Conservation (phyloP, 2,113 vertebrate genomes). For the Hemicordylus capensis region DNA sequence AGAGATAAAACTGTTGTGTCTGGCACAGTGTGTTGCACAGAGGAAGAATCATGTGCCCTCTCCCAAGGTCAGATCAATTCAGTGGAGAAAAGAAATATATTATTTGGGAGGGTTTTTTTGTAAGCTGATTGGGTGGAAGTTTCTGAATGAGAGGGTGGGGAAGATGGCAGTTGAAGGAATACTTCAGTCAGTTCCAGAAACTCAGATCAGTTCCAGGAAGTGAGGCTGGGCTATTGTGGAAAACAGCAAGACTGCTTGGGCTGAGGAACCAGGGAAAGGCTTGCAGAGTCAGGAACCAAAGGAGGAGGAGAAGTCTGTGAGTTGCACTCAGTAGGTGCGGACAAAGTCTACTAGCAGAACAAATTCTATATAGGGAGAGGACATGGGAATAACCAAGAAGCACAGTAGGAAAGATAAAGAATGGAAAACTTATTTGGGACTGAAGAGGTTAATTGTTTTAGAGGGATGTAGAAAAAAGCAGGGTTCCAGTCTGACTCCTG, state of each 20-base stretch:
- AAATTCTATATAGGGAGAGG: not conserved
- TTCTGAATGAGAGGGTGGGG: not conserved
- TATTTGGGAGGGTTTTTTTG: not conserved
- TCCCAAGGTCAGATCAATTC: not conserved
- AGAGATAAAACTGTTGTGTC: not conserved
- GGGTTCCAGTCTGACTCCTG: not conserved
- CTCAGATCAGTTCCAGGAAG: not conserved
- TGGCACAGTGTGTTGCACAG: not conserved
- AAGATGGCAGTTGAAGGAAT: no score
- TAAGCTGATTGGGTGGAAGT: not conserved
- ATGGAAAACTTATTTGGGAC: not conserved
- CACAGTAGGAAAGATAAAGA: not conserved
- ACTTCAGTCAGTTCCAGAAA: no score
- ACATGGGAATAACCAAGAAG: not conserved
- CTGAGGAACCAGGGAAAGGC: not conserved
- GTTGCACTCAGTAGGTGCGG: not conserved
- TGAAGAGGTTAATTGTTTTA: not conserved
- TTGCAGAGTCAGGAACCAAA: not conserved
- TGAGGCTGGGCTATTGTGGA: not conserved
- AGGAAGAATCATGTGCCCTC: not conserved
- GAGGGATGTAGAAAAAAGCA: not conserved
- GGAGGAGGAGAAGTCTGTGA: not conserved
- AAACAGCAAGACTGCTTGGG: not conserved
- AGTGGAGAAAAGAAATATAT: not conserved
- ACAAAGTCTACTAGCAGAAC: not conserved